Conservation (phyloP, 2,113 vertebrate genomes). For the Thomomys bottae region DNA sequence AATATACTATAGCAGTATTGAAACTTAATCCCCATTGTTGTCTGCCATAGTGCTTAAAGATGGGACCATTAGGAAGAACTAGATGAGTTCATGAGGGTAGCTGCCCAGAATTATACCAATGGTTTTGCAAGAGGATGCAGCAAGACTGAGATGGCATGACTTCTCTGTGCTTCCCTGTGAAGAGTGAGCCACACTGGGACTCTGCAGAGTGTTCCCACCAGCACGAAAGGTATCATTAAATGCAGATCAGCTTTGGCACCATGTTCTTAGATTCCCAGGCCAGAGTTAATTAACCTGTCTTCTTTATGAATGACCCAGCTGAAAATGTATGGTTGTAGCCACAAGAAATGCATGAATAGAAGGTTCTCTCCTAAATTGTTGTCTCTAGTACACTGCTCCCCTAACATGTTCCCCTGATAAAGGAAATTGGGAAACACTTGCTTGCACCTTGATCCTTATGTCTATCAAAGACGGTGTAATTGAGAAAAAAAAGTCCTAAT, state of each 20-base stretch:
- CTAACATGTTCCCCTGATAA: background rate
- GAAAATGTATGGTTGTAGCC: background rate
- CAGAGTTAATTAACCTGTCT: background rate
- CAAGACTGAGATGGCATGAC: too few species aligned
- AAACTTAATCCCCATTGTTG: background rate
- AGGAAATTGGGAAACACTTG: background rate
- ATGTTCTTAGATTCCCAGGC: background rate
- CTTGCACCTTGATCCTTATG: background rate
- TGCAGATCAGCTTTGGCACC: background rate
- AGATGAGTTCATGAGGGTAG: too few species aligned
- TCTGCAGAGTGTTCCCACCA: background rate
- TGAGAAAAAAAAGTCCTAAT: background rate
- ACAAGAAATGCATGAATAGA: background rate
- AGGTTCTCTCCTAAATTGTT: background rate
- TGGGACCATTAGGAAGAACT: background rate
- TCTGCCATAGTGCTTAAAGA: background rate
- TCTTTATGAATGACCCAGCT: background rate
- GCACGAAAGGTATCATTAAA: too few species aligned
- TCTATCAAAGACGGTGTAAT: background rate
- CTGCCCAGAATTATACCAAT: background rate
- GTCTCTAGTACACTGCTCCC: background rate
- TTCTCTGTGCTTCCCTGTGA: background rate
- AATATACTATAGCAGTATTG: background rate
- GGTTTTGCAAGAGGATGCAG: background rate
- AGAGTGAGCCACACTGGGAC: too few species aligned